Conservation (phyloP, 2,797 vertebrate species). For the Phataginus tetradactyla region DNA sequence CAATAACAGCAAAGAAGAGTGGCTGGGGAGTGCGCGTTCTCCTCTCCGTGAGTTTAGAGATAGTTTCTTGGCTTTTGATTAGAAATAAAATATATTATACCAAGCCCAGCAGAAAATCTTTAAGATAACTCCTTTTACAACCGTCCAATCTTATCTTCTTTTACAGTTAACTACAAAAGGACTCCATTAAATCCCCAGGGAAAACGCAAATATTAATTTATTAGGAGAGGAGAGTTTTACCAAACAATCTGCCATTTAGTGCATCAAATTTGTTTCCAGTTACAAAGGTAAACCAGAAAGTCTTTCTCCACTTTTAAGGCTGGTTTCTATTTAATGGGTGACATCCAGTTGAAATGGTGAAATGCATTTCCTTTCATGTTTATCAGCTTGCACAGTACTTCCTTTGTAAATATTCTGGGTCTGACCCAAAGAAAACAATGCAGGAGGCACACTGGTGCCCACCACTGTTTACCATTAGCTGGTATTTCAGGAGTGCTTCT, state of each 20-base stretch:
- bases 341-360: neutral
- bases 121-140: constrained; percentile 6
- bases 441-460: fast-evolving
- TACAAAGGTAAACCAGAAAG: neutral
- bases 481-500: neutral
- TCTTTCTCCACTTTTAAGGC: neutral
- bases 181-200: neutral
- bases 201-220: constrained; percentile 33
- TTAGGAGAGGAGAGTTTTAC: neutral
- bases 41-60: neutral
- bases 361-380: neutral
- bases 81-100: constrained; percentile 62
- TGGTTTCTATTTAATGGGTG: neutral
- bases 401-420: neutral
- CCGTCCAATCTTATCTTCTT: constrained; percentile 32
- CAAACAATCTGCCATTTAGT: neutral
- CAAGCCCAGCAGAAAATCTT: neutral
- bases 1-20: constrained; percentile 18
- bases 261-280: neutral
- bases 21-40: neutral
- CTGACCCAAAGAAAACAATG: neutral
- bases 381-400: neutral
- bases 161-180: constrained; percentile 59
- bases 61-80: constrained; percentile 55
- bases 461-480: fast-evolving